Conservation (phyloP, 1,140 invertebrate genomes). For the Trinorchestia longiramus region DNA sequence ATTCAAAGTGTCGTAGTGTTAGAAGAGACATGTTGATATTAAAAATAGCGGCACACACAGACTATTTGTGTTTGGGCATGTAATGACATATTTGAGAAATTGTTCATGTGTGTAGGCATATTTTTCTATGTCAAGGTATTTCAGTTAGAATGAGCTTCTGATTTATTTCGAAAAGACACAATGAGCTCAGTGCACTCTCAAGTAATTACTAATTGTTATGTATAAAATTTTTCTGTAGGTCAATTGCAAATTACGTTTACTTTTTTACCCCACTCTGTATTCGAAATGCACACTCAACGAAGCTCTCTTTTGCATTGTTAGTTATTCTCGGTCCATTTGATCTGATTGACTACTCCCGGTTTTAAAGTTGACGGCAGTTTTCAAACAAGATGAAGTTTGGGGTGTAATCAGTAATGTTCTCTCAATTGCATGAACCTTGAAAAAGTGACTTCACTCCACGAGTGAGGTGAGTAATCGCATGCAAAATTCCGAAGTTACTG, state of each 20-base stretch:
- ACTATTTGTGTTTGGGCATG: not conserved
- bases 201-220: not conserved
- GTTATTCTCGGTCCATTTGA: not conserved
- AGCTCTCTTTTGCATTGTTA: not conserved
- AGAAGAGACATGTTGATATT: not conserved
- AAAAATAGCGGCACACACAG: not conserved
- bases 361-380: not conserved
- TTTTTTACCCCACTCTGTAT: not conserved
- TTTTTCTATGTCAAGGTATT: not conserved
- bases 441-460: too few species aligned
- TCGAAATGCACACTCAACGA: not conserved
- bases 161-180: too few species aligned
- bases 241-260: not conserved
- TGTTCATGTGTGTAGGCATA: not conserved
- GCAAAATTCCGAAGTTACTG: not conserved
- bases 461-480: not conserved
- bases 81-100: not conserved
- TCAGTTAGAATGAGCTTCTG: too few species aligned
- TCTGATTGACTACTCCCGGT: not conserved
- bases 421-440: not conserved
- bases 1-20: not conserved
- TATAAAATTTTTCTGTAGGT: not conserved
- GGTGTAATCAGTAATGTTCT: not conserved
- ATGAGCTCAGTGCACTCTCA: too few species aligned
- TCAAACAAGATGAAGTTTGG: not conserved